Conservation (phyloP, 2,888 invertebrate genomes). For the Agrenia bidenticulata region DNA sequence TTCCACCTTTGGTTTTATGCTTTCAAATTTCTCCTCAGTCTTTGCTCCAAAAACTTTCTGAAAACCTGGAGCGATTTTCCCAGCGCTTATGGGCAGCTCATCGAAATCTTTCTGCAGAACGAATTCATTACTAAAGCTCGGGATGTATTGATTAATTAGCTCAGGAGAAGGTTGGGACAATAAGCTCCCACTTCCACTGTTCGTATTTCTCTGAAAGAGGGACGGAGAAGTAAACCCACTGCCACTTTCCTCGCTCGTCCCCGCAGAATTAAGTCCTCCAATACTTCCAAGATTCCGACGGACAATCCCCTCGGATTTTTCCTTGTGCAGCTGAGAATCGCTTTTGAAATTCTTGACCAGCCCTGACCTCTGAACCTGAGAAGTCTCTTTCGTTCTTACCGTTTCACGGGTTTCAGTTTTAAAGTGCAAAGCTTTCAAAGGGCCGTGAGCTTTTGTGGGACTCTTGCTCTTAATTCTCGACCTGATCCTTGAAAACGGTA, state of each 20-base stretch:
- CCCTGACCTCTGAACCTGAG: neutral
- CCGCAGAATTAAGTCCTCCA: slow-evolving; percentile 16
- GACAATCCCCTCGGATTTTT: neutral
- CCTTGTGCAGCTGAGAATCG: neutral
- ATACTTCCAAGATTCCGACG: neutral
- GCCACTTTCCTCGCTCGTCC: slow-evolving; percentile 14
- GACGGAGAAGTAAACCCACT: slow-evolving; percentile 13
- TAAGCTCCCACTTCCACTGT: neutral
- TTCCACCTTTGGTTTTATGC: too few relatives aligned
- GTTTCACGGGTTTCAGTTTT: slow-evolving; percentile 22
- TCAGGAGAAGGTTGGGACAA: neutral
- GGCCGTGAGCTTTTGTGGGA: slow-evolving; percentile 16
- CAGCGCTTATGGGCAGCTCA: slow-evolving; percentile 32
- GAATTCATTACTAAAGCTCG: slow-evolving; percentile 12
- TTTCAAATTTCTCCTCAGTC: neutral
- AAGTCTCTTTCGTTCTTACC: neutral
- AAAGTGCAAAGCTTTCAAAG: slow-evolving; percentile 29
- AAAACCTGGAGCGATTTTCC: slow-evolving; percentile 11
- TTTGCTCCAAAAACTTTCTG: neutral
- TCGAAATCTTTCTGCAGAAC: slow-evolving; percentile 32
- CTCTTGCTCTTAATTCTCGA: slow-evolving; percentile 19
- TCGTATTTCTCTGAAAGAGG: neutral
- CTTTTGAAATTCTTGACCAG: neutral
- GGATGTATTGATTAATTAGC: slow-evolving; percentile 4
- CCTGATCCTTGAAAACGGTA: slow-evolving; percentile 33